A percentile compares a stretch with the other conserved stretches of the same genome.
Conservation (phyloP, 2,797 vertebrate genomes). For the Helarctos malayanus region DNA sequence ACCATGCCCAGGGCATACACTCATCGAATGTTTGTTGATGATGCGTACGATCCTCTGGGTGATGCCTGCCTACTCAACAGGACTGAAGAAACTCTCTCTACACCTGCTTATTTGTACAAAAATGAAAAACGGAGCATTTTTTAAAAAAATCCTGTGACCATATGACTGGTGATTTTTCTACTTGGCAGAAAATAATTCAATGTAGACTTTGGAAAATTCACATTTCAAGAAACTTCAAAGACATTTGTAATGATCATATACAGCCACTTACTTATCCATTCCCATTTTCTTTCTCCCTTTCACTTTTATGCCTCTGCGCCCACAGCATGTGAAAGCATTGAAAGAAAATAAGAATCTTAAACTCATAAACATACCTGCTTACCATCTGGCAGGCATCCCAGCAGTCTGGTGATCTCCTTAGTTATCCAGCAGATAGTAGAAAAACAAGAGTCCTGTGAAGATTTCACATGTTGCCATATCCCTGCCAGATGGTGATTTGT, state of each 20-base stretch:
- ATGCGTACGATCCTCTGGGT: not conserved
- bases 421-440: conserved; percentile 90
- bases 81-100: not conserved
- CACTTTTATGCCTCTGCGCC: conserved; percentile 85
- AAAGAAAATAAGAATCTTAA: conserved; percentile 90
- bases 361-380: conserved; percentile 92
- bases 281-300: conserved; percentile 74
- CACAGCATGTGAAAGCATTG: conserved; percentile 88
- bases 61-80: not conserved
- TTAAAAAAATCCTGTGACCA: not conserved
- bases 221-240: conserved; percentile 80
- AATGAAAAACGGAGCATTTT: not conserved
- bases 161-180: conserved; percentile 46
- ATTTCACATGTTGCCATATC: conserved; percentile 90
- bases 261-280: conserved; percentile 77
- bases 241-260: conserved; percentile 80
- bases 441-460: conserved; percentile 91
- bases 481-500: conserved; percentile 90
- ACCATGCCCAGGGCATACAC: too few relatives aligned
- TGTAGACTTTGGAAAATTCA: conserved; percentile 68
- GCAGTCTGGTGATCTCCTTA: conserved; percentile 91
- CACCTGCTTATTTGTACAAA: conserved; percentile 45
- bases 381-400: conserved; percentile 90
- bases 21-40: not conserved
- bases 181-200: conserved; percentile 65